A percentile compares a stretch with the other conserved stretches of the same genome.
Evolutionary conservation across 2,113 vertebrate genomes (phyloP).

Genomic region (Odobenus rosmarus): DNA sequence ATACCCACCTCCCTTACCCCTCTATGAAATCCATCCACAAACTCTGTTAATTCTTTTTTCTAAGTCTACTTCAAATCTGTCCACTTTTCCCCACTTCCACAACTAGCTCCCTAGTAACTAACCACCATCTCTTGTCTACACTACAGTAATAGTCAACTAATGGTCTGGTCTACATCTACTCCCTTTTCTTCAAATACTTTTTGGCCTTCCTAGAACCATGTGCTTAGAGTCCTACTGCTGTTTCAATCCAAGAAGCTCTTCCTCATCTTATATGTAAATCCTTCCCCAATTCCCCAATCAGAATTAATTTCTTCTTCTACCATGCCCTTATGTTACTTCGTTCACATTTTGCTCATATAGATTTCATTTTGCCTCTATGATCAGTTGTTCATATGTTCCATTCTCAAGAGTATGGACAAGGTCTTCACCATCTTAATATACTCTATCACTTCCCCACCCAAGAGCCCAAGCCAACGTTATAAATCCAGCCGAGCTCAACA

Average conservation of each 20-base stretch:
- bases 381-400: neutral
- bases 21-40: neutral
- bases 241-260: neutral
- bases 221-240: neutral
- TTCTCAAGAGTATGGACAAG: neutral
- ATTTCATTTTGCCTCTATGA: neutral
- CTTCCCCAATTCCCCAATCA: neutral
- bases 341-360: neutral
- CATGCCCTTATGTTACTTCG: neutral
- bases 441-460: neutral
- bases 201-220: neutral
- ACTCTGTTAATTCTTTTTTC: neutral
- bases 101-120: neutral
- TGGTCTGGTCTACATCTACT: neutral
- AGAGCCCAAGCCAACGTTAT: neutral
- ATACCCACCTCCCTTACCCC: neutral
- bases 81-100: neutral
- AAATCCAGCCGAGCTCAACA: neutral
- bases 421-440: neutral
- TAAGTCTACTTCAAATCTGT: neutral
- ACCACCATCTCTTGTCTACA: neutral
- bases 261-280: neutral
- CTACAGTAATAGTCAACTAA: neutral
- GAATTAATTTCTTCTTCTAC: neutral
- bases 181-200: neutral